Evolutionary conservation across 2,797 vertebrate species (phyloP), one percentile per base, ranked within the genome.

Genomic region (Bradypus variegatus): DNA sequence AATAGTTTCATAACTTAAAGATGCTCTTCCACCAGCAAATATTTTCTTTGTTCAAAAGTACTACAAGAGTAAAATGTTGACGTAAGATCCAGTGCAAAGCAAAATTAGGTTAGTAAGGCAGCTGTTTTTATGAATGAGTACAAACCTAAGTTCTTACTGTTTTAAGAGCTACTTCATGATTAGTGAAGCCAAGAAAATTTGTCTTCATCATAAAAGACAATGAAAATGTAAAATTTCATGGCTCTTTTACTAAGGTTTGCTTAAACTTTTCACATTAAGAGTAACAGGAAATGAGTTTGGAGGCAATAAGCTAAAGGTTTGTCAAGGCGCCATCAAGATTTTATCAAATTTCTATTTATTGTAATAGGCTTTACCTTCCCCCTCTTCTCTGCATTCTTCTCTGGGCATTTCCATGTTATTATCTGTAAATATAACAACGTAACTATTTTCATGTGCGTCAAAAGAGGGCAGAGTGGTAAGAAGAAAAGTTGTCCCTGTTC

Each of bases 111-210:
- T 85, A 75, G 50, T 82, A 48, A 91, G 31, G 48, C 31, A 64
- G 48, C 55, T 94, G 65, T 12, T 90, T 91, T 89, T 90, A 58
- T 77, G 87, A 90, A 93, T 82, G n/a, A 91, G 79, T 65, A 78
- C 53, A 78, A 88, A 87, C 67, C 38, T 73, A 58, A 58, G 58
- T 58, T 86, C 60, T 78, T 78, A 18, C 53, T 84, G 45, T 81
- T 93, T 92, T 64, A 87, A 92, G 36, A 91, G 16, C 36, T 41
- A 14, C 87, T 89, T 93, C 67, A 64, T 55, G 78, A 69, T 93
- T 65, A 94, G 33, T 1, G 1, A 90, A 92, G 82, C 77, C 64
- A 92, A 80, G 73, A 93, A 92, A 90, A 87, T 18, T 77, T 25
- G 41, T 73, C 38, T 50, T 90, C 45, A 76, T 78, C 36, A 75